Percentiles rank a stretch among this genome's conserved stretches.
Conservation (phyloP, 2,797 vertebrate species). For the Danio albolineatus region DNA sequence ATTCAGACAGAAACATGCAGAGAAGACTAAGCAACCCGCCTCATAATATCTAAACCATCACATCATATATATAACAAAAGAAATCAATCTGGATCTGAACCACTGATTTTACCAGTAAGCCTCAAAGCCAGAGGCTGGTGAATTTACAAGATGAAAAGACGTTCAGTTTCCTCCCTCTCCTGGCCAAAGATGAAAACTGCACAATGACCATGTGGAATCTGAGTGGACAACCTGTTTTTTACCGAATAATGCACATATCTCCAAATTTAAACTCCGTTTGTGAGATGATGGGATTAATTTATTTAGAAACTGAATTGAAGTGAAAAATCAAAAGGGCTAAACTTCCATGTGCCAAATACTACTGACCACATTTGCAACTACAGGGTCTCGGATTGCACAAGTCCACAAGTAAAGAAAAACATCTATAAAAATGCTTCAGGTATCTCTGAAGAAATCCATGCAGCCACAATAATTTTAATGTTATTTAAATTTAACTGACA, state of each 20-base stretch:
- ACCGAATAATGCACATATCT: neutral
- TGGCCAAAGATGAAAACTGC: constrained; percentile 61
- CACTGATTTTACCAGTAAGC: neutral
- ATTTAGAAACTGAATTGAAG: neutral
- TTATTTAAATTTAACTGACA: neutral
- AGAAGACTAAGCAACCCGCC: neutral
- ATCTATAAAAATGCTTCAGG: neutral
- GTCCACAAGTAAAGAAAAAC: neutral
- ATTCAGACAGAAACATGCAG: neutral
- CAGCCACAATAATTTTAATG: neutral
- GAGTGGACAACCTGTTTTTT: neutral
- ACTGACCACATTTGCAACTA: neutral
- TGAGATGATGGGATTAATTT: neutral
- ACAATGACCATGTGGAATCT: constrained; percentile 58
- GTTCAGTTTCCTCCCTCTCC: constrained; percentile 77
- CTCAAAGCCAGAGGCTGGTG: neutral
- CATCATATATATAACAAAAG: constrained; percentile 23
- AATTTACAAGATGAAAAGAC: constrained; percentile 57
- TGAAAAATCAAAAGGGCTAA: too few species aligned
- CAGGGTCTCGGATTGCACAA: neutral
- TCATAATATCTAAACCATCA: neutral
- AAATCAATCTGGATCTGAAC: constrained; percentile 26
- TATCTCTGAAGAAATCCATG: neutral
- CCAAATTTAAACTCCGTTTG: neutral
- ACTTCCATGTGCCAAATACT: too few species aligned